Evolutionary conservation across 2,113 vertebrate genomes (phyloP), one percentile per base, ranked within the genome.

Genomic region (Gracilinanus agilis): DNA sequence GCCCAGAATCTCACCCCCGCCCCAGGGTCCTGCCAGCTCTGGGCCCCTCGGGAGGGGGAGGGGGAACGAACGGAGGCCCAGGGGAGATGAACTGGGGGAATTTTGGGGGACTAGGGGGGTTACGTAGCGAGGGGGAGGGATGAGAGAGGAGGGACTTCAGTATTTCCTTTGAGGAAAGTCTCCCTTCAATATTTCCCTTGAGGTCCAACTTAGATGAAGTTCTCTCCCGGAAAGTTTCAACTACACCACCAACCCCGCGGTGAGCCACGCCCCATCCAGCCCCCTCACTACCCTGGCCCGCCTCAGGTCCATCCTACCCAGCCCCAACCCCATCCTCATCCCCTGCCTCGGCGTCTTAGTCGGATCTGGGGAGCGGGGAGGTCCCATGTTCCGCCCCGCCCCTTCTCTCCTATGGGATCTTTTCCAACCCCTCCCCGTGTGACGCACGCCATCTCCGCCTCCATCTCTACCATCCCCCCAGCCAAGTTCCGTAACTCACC

Each of bases 401-500:
- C n/a, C n/a, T n/a, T n/a, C 13, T 67, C 61, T 67, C 61, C 61
- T 75, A 7, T n/a, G 61, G 29, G 61, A 34, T 75, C 61, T 75
- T n/a, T 75, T 75, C 61, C 61, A 75, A 19, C n/a, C 19, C 16
- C n/a, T 40, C n/a, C 67, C 29, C 67, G 23, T 40, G 7, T 83
- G 67, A 83, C 67, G 16, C 67, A 83, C 19, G 19, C 34, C 67
- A 75, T n/a, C 61, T 3, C 61, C 29, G 2, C 61, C 13, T 16
- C 49, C 49, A 49, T 49, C 49, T 49, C 49, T 5, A 49, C 49
- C 49, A 49, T 49, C 49, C 49, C 49, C 49, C 49, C 13, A 13
- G 29, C 13, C 34, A n/a, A 83, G 67, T 83, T 83, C 67, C 67
- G 67, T 83, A 83, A 83, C 34, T 83, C 67, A 83, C 95, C 96